Evolutionary conservation across 2,888 invertebrate species (phyloP).

Genomic region (Galerucella pusilla): DNA sequence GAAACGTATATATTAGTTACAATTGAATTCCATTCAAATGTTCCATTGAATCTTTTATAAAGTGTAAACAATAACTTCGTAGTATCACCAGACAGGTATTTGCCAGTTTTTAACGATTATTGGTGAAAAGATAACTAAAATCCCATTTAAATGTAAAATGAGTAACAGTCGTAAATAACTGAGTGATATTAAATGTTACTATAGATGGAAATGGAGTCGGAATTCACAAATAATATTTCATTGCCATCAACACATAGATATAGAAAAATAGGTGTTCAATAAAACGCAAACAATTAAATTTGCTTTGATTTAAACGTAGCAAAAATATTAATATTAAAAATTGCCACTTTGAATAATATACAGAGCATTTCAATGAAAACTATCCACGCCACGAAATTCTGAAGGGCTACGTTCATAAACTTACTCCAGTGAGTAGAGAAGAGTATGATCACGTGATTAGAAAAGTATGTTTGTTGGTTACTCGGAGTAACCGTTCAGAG

Average conservation of each 20-base stretch:
- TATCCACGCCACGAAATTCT: no score
- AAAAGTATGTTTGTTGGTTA: no score
- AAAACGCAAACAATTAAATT: background rate
- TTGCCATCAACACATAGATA: background rate
- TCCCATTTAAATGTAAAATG: background rate
- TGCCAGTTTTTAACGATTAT: slow-evolving; percentile 6
- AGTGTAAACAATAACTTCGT: background rate
- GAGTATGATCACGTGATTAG: no score
- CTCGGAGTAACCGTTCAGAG: no score
- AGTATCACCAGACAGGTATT: background rate
- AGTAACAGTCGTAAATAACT: background rate
- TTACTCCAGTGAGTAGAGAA: no score
- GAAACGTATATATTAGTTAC: background rate
- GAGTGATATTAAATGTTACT: background rate
- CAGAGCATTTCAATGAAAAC: no score
- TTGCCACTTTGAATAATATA: no score
- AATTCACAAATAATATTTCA: background rate
- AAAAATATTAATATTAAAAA: no score
- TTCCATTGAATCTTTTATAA: background rate
- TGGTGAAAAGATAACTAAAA: background rate
- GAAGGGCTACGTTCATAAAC: no score
- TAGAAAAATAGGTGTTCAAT: background rate
- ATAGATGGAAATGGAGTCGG: background rate
- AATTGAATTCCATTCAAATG: background rate
- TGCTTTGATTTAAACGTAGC: no score